A percentile compares a stretch with the other conserved stretches of the same genome.
These are phyloP conservation scores for Clarias magur DNA, from an alignment of 2,113 vertebrate species.

Conservation along the genomic window DNA sequence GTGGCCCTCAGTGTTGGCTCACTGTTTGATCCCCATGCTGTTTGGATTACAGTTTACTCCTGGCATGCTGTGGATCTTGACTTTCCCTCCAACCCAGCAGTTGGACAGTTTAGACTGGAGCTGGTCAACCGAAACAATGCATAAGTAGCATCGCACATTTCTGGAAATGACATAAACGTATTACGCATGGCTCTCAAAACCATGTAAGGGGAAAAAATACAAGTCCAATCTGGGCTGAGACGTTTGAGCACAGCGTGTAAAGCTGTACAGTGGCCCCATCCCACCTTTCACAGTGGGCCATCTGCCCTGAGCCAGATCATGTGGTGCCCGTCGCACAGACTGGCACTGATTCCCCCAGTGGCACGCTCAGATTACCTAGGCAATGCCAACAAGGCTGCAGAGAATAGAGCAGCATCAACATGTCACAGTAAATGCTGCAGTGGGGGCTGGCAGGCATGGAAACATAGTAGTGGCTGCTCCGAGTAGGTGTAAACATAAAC, in stretches of 20 bases:
- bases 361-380: slow-evolving; percentile 63
- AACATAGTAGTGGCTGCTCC: background rate
- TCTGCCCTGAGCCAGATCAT: slow-evolving; percentile 50
- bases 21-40: slow-evolving; percentile 28
- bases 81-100: slow-evolving; percentile 15
- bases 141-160: slow-evolving; percentile 34
- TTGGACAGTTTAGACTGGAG: slow-evolving; percentile 30
- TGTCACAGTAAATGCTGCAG: slow-evolving; percentile 51
- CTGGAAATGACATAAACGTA: slow-evolving; percentile 34
- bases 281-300: slow-evolving; percentile 40
- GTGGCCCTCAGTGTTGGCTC: slow-evolving; percentile 51
- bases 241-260: slow-evolving; percentile 18
- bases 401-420: slow-evolving; percentile 56
- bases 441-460: slow-evolving; percentile 13
- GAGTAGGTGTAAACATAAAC: slow-evolving; percentile 34
- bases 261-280: slow-evolving; percentile 30
- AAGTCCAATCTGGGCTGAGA: slow-evolving; percentile 23
- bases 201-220: background rate
- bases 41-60: slow-evolving; percentile 32
- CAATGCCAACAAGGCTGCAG: slow-evolving; percentile 61
- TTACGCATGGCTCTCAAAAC: slow-evolving; percentile 9
- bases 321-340: slow-evolving; percentile 57
- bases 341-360: slow-evolving; percentile 66
- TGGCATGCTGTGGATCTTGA: slow-evolving; percentile 4
- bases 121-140: slow-evolving; percentile 19